Percentiles rank a stretch among this genome's conserved stretches.
Conservation (phyloP, 2,113 vertebrate genomes). For the Macroglossus sobrinus region DNA sequence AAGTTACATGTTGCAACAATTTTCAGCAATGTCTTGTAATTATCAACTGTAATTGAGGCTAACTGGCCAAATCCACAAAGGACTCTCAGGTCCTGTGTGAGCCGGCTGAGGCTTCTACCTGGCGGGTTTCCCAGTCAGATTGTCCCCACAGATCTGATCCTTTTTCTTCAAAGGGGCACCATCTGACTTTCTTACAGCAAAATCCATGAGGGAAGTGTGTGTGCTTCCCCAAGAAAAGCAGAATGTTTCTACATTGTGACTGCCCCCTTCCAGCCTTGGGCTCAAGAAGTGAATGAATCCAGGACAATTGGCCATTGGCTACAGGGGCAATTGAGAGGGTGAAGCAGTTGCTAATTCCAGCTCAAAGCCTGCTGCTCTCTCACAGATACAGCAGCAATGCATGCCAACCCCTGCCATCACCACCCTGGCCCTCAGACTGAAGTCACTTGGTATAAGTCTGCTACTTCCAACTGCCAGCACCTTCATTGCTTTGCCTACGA, state of each 20-base stretch:
- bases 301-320: neutral
- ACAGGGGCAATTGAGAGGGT: neutral
- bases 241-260: neutral
- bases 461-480: neutral
- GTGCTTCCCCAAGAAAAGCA: neutral
- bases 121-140: neutral
- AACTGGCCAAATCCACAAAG: neutral
- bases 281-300: neutral
- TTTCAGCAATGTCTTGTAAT: slow-evolving; percentile 27
- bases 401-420: neutral
- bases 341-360: neutral
- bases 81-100: neutral
- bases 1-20: slow-evolving; percentile 32
- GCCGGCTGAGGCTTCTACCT: neutral
- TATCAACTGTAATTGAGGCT: neutral
- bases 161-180: neutral
- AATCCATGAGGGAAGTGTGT: neutral
- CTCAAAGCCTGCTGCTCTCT: neutral
- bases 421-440: neutral
- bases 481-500: neutral
- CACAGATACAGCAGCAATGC: neutral
- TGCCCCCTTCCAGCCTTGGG: neutral
- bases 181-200: neutral
- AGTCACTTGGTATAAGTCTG: neutral
- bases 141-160: neutral